Conservation (phyloP, 2,888 invertebrate genomes). For the Melanophora roralis region DNA sequence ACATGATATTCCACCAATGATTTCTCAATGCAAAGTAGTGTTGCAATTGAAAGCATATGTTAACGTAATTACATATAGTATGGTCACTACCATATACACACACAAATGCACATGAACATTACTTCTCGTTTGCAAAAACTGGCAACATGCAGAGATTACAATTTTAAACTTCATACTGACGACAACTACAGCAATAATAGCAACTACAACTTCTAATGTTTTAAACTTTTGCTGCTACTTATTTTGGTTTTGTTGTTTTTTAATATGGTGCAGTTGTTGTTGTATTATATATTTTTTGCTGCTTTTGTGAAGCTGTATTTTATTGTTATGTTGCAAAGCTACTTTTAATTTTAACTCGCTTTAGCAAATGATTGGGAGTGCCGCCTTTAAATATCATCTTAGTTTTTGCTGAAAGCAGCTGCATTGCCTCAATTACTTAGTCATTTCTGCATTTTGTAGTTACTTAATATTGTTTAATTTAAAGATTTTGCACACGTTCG, state of each 20-base stretch:
- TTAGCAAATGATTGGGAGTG: constrained; percentile 63
- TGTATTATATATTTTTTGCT: constrained; percentile 4
- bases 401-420: constrained; percentile 33
- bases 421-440: constrained; percentile 31
- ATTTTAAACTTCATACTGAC: constrained; percentile 24
- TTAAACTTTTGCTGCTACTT: constrained; percentile 11
- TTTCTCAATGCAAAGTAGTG: constrained; percentile 42
- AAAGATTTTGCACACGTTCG: not conserved
- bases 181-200: constrained; percentile 19
- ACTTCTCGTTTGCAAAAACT: no score
- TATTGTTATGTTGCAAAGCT: constrained; percentile 49
- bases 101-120: not conserved
- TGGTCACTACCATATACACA: constrained; percentile 45
- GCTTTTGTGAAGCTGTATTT: not conserved
- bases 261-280: constrained; percentile 11
- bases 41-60: constrained; percentile 56
- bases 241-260: constrained; percentile 1
- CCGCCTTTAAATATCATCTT: constrained; percentile 37
- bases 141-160: constrained; percentile 18
- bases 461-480: constrained; percentile 13
- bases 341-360: constrained; percentile 52
- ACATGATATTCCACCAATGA: not conserved
- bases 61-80: constrained; percentile 55
- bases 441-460: no score
- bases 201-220: constrained; percentile 2